A percentile compares a stretch with the other conserved stretches of the same genome.
phyloP scores from a whole-genome alignment of 2,888 invertebrate genomes.

The Rotaria sp. region DNA sequence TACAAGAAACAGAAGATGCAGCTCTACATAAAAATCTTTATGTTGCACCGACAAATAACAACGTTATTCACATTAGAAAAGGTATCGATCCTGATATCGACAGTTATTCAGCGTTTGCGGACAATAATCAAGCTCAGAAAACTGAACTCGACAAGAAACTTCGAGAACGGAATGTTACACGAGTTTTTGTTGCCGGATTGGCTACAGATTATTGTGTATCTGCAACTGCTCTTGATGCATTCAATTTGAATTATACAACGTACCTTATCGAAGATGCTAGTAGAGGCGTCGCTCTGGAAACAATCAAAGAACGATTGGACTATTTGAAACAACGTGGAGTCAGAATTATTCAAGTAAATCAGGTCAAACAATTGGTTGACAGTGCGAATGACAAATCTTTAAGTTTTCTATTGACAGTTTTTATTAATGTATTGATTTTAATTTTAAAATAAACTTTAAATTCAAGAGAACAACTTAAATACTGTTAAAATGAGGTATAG shows the following conservation, averaged over 20 bases:
- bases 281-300: not conserved
- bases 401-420: no score
- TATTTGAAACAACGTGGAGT: not conserved
- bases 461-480: no score
- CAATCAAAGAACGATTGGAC: not conserved
- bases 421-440: no score
- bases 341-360: not conserved
- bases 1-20: constrained; percentile 88
- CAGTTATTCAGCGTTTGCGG: constrained; percentile 95
- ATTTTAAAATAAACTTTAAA: no score
- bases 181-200: constrained; percentile 44
- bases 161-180: not conserved
- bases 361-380: not conserved
- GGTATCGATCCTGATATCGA: constrained; percentile 89
- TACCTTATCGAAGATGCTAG: constrained; percentile 14
- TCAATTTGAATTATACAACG: not conserved
- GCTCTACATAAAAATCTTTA: constrained; percentile 81
- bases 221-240: not conserved
- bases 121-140: constrained; percentile 81
- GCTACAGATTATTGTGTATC: not conserved
- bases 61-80: constrained; percentile 51
- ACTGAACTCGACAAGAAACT: constrained; percentile 60
- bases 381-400: not conserved
- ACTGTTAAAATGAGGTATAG: no score
- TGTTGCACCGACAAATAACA: not conserved